Percentiles rank a stretch among this genome's conserved stretches.
phyloP scores from a whole-genome alignment of 1,140 invertebrate genomes.

The Heliconius hermathena region DNA sequence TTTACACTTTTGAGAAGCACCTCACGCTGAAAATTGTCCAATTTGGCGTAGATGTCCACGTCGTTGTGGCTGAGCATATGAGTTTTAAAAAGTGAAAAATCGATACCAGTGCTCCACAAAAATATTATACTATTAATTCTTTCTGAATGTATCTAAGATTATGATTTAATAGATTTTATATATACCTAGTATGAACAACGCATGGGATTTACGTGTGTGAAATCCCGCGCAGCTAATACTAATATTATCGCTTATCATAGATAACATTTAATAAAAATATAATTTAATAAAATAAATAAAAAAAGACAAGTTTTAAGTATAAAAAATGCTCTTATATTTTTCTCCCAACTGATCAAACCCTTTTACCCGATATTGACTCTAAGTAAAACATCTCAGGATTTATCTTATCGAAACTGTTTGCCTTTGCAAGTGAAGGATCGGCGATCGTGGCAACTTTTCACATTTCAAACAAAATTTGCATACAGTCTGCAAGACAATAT shows the following conservation, averaged over 20 bases:
- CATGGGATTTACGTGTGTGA: too few relatives aligned
- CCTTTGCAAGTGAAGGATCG: slow-evolving; percentile 64
- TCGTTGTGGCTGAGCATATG: too few relatives aligned
- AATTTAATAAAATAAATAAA: background rate
- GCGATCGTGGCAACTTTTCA: slow-evolving; percentile 64
- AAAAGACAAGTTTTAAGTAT: background rate
- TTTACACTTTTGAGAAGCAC: too few relatives aligned
- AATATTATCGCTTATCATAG: background rate
- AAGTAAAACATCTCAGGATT: slow-evolving; percentile 59
- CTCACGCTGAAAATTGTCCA: too few relatives aligned
- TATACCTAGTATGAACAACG: background rate
- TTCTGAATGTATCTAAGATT: background rate
- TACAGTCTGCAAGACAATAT: slow-evolving; percentile 70
- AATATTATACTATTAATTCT: too few relatives aligned
- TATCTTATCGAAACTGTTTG: slow-evolving; percentile 76
- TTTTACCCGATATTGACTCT: slow-evolving; percentile 54
- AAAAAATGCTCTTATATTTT: background rate
- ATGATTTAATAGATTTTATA: background rate
- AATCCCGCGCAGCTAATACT: too few relatives aligned
- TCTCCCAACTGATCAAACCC: background rate
- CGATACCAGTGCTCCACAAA: too few relatives aligned
- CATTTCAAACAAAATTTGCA: slow-evolving; percentile 73
- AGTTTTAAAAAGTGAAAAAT: too few relatives aligned
- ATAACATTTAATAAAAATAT: background rate
- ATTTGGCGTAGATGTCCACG: too few relatives aligned